These are phyloP conservation scores for Indri indri DNA, from an alignment of 2,113 vertebrate genomes.

Conservation along the genomic window DNA sequence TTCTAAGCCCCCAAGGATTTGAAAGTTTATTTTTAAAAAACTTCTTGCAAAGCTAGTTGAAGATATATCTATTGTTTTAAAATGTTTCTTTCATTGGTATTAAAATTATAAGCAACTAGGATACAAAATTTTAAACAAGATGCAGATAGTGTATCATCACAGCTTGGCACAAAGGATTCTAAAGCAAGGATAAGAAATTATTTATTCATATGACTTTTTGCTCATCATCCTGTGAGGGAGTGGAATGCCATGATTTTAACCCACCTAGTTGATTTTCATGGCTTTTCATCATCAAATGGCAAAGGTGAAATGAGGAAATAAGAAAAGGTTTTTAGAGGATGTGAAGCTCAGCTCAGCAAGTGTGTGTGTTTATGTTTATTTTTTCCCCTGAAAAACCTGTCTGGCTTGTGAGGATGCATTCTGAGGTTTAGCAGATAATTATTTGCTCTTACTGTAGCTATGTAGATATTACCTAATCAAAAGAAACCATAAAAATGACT, in stretches of 20 bases:
- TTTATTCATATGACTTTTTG: neutral
- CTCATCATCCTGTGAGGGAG: neutral
- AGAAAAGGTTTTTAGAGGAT: neutral
- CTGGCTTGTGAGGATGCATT: neutral
- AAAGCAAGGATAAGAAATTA: constrained; percentile 26
- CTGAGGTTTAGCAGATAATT: constrained; percentile 12
- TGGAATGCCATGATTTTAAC: neutral
- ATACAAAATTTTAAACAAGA: constrained; percentile 9
- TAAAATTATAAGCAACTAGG: neutral
- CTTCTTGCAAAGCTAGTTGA: neutral
- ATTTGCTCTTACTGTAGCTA: neutral
- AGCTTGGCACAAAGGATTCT: neutral
- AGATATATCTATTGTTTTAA: neutral
- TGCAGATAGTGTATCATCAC: neutral
- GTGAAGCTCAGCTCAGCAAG: neutral
- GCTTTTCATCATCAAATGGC: neutral
- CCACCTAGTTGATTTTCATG: neutral
- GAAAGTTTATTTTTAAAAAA: neutral
- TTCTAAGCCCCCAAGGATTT: neutral
- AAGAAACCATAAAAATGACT: constrained; percentile 4
- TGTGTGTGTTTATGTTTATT: neutral
- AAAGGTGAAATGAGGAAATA: neutral
- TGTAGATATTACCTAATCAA: neutral
- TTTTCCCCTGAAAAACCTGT: neutral
- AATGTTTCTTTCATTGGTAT: constrained; percentile 3